These are phyloP conservation scores for Cryptotermes secundus DNA, from an alignment of 1,140 invertebrate species.

Conservation along the genomic window DNA sequence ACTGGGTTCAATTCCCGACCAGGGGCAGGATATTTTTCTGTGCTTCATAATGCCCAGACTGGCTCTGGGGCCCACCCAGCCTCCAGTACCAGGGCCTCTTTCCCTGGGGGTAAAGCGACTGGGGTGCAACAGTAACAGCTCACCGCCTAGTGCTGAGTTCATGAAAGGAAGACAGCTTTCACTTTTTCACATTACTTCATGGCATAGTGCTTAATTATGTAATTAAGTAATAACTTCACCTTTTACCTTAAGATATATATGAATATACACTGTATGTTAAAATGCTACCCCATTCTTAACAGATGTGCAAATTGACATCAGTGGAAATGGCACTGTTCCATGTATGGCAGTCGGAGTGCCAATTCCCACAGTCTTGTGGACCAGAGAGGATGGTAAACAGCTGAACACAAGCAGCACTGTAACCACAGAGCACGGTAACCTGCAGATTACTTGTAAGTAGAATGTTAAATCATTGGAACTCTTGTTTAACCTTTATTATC, in stretches of 20 bases:
- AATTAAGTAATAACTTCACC: background rate
- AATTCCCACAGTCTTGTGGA: conserved; percentile 9
- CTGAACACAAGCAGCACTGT: background rate
- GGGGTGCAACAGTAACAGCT: too few species aligned
- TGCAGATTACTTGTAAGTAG: conserved; percentile 27
- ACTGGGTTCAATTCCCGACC: too few species aligned
- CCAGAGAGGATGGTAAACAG: background rate
- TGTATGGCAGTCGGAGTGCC: conserved; percentile 25
- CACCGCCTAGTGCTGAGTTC: background rate
- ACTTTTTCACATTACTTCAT: background rate
- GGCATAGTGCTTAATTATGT: background rate
- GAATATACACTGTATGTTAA: background rate
- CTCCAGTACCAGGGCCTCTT: too few species aligned
- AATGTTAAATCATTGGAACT: too few species aligned
- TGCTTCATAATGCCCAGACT: too few species aligned
- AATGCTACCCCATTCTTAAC: background rate
- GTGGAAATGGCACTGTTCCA: background rate
- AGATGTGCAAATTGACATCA: conserved; percentile 23
- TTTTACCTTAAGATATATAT: background rate
- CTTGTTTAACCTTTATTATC: too few species aligned
- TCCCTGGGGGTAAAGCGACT: too few species aligned
- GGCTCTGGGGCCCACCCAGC: too few species aligned
- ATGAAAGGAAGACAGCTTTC: background rate
- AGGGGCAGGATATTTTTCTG: too few species aligned
- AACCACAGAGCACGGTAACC: background rate